phyloP scores from a whole-genome alignment of 2,797 vertebrate genomes.

The Nasua narica region DNA sequence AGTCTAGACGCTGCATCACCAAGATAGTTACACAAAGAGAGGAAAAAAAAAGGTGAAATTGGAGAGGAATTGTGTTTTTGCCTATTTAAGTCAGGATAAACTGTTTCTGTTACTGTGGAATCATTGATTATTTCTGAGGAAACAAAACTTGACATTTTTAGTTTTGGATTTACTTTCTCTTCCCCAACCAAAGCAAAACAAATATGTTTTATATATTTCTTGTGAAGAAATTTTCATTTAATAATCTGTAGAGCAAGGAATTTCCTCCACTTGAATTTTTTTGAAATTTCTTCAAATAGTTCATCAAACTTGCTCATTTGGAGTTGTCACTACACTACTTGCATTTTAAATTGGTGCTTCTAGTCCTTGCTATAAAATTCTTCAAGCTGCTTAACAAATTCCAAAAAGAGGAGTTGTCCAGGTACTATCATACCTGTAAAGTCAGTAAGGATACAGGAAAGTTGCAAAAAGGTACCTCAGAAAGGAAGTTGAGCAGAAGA shows the following conservation, averaged over 20 bases:
- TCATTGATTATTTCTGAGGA: slow-evolving; percentile 36
- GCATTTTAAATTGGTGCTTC: background rate
- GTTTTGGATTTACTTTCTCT: background rate
- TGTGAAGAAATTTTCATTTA: background rate
- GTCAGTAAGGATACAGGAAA: background rate
- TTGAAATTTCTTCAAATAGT: background rate
- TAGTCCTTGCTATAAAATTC: background rate
- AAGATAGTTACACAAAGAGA: slow-evolving; percentile 63
- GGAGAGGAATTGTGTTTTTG: slow-evolving; percentile 48
- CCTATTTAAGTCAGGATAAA: slow-evolving; percentile 37
- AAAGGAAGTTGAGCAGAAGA: background rate
- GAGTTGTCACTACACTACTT: background rate
- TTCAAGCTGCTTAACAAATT: background rate
- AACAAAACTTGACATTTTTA: background rate
- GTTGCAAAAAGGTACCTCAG: background rate
- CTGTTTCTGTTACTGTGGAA: slow-evolving; percentile 38
- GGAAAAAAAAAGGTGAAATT: slow-evolving; percentile 15
- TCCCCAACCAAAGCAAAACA: background rate
- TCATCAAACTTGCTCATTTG: background rate
- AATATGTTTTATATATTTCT: background rate
- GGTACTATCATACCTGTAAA: background rate
- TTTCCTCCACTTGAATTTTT: background rate
- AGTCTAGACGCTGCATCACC: slow-evolving; percentile 83
- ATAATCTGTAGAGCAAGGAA: background rate
- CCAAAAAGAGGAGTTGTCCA: background rate